phyloP scores from a whole-genome alignment of 2,888 invertebrate genomes.

The Eretmocerus hayati region DNA sequence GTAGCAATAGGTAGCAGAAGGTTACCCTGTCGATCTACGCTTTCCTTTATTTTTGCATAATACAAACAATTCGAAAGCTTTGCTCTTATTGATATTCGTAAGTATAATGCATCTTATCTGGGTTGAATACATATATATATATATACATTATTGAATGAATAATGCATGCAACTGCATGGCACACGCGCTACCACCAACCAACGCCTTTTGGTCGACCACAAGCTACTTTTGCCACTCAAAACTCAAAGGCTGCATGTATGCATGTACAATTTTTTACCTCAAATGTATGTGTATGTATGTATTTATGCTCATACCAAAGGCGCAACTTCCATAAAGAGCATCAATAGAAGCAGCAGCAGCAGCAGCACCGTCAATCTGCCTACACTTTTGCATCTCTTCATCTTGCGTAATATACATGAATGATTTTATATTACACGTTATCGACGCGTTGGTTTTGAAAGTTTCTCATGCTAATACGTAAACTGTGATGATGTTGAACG shows the following conservation, averaged over 20 bases:
- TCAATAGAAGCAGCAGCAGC: not conserved
- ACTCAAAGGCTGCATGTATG: no score
- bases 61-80: constrained; percentile 14
- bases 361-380: not conserved
- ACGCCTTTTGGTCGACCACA: no score
- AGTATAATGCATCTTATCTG: constrained; percentile 28
- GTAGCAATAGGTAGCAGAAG: no score
- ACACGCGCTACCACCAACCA: not conserved
- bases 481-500: no score
- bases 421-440: constrained; percentile 17
- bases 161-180: not conserved
- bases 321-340: not conserved
- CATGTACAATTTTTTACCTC: no score
- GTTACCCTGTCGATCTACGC: no score
- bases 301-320: no score
- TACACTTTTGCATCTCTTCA: not conserved
- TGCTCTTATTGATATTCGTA: constrained; percentile 33
- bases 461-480: no score
- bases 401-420: constrained; percentile 16
- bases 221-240: no score
- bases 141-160: not conserved
- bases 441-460: not conserved
- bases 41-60: no score
- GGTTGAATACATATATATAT: no score
- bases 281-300: no score